A percentile compares a stretch with the other conserved stretches of the same genome.
Conservation (phyloP, 2,113 vertebrate species). For the Carassius carassius region DNA sequence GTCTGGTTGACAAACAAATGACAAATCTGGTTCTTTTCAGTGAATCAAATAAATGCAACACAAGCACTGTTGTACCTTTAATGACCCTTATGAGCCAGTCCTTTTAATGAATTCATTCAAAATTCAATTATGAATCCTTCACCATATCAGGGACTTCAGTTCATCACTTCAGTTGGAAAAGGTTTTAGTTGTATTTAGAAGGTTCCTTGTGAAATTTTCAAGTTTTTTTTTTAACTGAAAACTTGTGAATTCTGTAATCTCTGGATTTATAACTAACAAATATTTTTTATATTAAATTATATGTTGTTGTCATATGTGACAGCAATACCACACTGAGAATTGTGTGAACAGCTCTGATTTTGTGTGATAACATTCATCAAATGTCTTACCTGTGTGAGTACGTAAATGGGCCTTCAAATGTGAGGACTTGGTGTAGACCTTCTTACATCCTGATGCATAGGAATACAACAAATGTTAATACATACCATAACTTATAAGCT, state of each 20-base stretch:
- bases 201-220: not conserved
- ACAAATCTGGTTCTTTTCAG: not conserved
- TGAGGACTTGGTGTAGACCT: slow-evolving; percentile 98
- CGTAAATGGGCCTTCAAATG: slow-evolving; percentile 97
- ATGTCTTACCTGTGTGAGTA: slow-evolving; percentile 92
- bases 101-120: not conserved
- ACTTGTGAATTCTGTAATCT: not conserved
- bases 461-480: slow-evolving; percentile 42
- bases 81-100: not conserved
- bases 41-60: not conserved
- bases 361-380: slow-evolving; percentile 13
- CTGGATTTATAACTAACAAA: too few relatives aligned
- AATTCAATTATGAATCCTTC: not conserved
- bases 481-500: not conserved
- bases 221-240: not conserved
- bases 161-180: not conserved
- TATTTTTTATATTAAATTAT: too few relatives aligned
- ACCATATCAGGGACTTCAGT: not conserved
- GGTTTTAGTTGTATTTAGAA: not conserved
- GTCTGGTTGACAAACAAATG: not conserved
- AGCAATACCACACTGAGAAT: not conserved
- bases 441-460: slow-evolving; percentile 85
- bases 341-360: not conserved
- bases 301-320: not conserved
- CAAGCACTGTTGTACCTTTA: not conserved